Conservation (phyloP, 2,797 vertebrate species). For the Falco cherrug region DNA sequence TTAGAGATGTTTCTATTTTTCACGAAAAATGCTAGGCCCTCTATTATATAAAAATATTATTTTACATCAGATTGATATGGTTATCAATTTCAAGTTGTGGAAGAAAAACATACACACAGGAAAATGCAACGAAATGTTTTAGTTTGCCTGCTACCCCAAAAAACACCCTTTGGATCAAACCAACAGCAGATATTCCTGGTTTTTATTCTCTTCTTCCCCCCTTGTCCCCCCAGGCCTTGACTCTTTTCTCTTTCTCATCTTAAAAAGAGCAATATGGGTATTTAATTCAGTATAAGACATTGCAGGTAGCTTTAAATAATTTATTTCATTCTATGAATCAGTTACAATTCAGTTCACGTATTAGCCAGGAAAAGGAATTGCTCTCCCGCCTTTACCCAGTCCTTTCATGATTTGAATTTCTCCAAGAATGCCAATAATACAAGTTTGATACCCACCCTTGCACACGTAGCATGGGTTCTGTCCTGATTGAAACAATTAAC, state of each 20-base stretch:
- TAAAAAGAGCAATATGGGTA: background rate
- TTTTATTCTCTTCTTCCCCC: background rate
- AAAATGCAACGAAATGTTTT: background rate
- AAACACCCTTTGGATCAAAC: background rate
- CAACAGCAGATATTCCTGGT: background rate
- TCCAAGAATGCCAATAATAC: background rate
- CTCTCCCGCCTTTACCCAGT: background rate
- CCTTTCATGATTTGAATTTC: background rate
- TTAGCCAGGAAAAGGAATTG: background rate
- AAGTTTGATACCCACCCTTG: background rate
- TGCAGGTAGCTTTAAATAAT: background rate
- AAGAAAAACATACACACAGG: background rate
- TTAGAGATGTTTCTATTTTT: background rate
- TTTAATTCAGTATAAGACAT: background rate
- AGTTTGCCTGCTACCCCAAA: background rate
- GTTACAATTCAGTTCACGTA: background rate
- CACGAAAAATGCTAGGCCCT: background rate
- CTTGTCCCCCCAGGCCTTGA: fast-evolving
- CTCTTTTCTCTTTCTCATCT: background rate
- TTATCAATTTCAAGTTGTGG: background rate
- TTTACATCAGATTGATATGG: fast-evolving
- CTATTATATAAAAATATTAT: background rate
- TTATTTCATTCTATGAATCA: background rate
- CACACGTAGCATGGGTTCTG: background rate
- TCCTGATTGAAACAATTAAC: background rate